phyloP scores from a whole-genome alignment of 2,113 vertebrate species.

The Tangachromis dhanisi region DNA sequence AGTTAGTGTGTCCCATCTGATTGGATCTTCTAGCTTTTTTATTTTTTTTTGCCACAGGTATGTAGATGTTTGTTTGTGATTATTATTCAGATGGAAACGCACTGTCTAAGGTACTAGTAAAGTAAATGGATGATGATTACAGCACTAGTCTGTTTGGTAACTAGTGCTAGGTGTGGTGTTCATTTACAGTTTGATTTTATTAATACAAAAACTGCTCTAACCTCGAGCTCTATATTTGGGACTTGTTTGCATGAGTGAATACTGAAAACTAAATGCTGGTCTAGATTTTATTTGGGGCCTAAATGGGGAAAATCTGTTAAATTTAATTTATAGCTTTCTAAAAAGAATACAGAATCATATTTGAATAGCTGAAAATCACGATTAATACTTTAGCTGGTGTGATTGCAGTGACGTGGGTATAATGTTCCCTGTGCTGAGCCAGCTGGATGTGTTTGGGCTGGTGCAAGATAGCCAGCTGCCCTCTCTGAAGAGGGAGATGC shows the following conservation, averaged over 20 bases:
- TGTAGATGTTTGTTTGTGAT: fast-evolving
- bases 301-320: fast-evolving
- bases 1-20: neutral
- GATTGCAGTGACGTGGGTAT: constrained; percentile 75
- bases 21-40: fast-evolving
- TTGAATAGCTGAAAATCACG: neutral
- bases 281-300: neutral
- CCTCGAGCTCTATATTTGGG: neutral
- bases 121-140: neutral
- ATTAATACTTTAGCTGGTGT: neutral
- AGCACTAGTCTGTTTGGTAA: neutral
- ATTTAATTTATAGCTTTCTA: neutral
- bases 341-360: neutral
- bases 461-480: constrained; percentile 75
- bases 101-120: neutral
- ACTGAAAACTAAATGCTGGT: neutral
- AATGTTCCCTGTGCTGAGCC: constrained; percentile 72
- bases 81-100: neutral
- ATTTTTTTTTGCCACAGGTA: neutral
- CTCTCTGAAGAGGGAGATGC: constrained; percentile 75
- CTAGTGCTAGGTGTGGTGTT: neutral
- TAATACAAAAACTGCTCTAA: neutral
- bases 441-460: constrained; percentile 86
- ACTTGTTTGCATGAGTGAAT: neutral
- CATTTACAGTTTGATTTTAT: neutral